A percentile compares a stretch with the other conserved stretches of the same genome.
Conservation (phyloP, 2,888 invertebrate species). For the Trimorus sp. region DNA sequence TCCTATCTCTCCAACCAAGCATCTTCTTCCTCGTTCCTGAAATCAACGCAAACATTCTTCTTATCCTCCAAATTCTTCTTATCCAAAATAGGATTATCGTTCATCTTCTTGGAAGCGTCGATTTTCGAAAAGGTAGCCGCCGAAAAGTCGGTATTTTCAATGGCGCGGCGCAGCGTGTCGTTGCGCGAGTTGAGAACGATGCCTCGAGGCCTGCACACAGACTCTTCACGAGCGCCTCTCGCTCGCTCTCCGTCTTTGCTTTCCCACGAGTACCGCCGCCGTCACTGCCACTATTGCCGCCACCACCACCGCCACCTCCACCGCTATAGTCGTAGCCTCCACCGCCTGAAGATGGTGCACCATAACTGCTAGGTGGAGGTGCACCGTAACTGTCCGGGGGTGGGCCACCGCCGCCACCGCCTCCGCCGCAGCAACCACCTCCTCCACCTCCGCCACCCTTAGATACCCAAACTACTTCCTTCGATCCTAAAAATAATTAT, state of each 20-base stretch:
- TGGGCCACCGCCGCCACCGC: slow-evolving; percentile 72
- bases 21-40: too few relatives aligned
- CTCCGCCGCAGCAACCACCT: slow-evolving; percentile 82
- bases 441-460: slow-evolving; percentile 80
- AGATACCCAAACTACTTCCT: slow-evolving; percentile 80
- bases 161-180: slow-evolving; percentile 65
- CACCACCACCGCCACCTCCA: slow-evolving; percentile 80
- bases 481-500: slow-evolving; percentile 53
- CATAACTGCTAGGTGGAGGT: slow-evolving; percentile 74
- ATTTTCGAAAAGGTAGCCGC: slow-evolving; percentile 66
- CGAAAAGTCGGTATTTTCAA: slow-evolving; percentile 71
- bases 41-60: too few relatives aligned
- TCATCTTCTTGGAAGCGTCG: not conserved
- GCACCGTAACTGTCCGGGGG: slow-evolving; percentile 74
- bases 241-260: slow-evolving; percentile 76
- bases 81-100: not conserved
- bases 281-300: slow-evolving; percentile 69
- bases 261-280: slow-evolving; percentile 81
- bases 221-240: slow-evolving; percentile 71
- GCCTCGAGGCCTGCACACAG: slow-evolving; percentile 74
- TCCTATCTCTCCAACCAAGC: too few relatives aligned
- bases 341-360: slow-evolving; percentile 76
- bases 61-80: not conserved
- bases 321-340: slow-evolving; percentile 80
- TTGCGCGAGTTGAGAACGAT: slow-evolving; percentile 77